Evolutionary conservation across 2,797 vertebrate species (phyloP).

Genomic region (Halcyon leucocephala): DNA sequence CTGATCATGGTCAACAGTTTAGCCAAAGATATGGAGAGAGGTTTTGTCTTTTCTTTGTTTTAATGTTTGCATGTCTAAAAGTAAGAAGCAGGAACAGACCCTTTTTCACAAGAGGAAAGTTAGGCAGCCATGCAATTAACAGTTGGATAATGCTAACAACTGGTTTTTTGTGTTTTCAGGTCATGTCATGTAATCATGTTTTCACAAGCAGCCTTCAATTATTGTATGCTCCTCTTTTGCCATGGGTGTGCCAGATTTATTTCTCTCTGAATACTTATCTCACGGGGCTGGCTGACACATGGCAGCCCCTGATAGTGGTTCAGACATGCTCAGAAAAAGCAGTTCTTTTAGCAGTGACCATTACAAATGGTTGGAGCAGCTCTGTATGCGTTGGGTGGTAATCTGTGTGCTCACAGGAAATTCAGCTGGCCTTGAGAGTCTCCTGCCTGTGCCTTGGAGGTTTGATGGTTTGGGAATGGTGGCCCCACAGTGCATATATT

Average conservation of each 20-base stretch:
- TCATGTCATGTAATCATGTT: neutral
- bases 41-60: neutral
- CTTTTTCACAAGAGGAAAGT: neutral
- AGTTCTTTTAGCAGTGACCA: neutral
- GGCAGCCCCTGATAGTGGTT: slow-evolving; percentile 37
- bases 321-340: neutral
- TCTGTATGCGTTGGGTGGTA: neutral
- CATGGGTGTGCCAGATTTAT: neutral
- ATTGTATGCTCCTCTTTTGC: neutral
- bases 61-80: neutral
- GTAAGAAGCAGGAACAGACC: neutral
- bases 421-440: neutral
- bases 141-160: neutral
- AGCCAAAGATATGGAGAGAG: neutral
- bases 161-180: neutral
- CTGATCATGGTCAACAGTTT: neutral
- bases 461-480: neutral
- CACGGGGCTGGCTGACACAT: neutral
- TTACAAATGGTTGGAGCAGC: neutral
- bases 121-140: neutral
- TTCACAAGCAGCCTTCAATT: neutral
- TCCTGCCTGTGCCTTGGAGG: neutral
- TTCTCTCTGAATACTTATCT: slow-evolving; percentile 5
- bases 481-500: neutral
- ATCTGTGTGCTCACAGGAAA: neutral